A percentile compares a stretch with the other conserved stretches of the same genome.
Conservation (phyloP, 2,888 invertebrate genomes). For the Buathra laborator region DNA sequence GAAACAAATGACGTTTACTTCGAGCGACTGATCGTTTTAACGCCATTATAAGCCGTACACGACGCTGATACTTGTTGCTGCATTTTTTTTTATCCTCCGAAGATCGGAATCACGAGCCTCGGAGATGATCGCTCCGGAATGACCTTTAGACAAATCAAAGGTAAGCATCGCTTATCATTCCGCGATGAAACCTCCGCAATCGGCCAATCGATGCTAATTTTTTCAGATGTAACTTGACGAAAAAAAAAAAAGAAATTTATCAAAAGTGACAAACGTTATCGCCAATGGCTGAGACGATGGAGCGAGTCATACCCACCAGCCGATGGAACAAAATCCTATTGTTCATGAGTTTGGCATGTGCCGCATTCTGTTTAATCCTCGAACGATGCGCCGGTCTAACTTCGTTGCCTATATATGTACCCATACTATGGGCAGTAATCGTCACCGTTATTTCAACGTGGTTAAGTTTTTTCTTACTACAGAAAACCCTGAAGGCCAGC, state of each 20-base stretch:
- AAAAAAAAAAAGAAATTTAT: neutral
- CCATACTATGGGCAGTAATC: constrained; percentile 79
- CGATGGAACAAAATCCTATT: constrained; percentile 79
- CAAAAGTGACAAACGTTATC: neutral
- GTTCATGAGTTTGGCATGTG: constrained; percentile 73
- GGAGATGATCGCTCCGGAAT: neutral
- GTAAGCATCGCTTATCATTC: neutral
- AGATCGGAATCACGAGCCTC: neutral
- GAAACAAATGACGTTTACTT: neutral
- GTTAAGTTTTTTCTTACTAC: constrained; percentile 78
- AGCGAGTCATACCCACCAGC: constrained; percentile 77
- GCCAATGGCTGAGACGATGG: constrained; percentile 64
- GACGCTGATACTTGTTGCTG: neutral
- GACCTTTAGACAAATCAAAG: neutral
- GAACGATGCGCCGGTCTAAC: constrained; percentile 77
- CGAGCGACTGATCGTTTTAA: neutral
- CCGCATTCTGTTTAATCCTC: constrained; percentile 75
- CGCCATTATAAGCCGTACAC: neutral
- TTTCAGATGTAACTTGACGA: neutral
- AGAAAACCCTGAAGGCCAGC: constrained; percentile 78
- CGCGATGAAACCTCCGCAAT: neutral
- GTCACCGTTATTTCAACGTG: constrained; percentile 79
- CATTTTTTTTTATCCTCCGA: neutral
- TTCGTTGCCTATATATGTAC: constrained; percentile 77
- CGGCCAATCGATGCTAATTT: neutral